Conservation (phyloP, 2,113 vertebrate genomes). For the Vidua macroura region DNA sequence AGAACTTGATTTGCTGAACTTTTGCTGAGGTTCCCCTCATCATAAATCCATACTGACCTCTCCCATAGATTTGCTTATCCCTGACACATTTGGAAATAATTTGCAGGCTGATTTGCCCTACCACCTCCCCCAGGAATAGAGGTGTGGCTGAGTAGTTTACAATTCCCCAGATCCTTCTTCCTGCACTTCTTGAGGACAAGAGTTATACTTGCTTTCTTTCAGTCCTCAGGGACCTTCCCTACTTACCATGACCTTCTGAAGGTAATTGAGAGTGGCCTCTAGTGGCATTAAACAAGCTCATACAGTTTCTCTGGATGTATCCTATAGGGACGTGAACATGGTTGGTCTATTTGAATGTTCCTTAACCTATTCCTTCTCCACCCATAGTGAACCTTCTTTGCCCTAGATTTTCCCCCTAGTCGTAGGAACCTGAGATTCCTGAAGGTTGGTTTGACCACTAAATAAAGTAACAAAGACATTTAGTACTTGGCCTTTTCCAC, state of each 20-base stretch:
- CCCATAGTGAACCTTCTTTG: background rate
- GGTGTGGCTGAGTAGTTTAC: background rate
- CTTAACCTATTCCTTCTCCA: background rate
- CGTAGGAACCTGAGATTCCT: background rate
- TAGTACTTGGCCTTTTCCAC: background rate
- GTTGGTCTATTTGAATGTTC: background rate
- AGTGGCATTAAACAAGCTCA: background rate
- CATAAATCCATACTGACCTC: background rate
- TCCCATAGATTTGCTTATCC: background rate
- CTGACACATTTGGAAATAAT: background rate
- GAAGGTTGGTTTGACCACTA: background rate
- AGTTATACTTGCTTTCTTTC: background rate
- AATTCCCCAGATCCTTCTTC: background rate
- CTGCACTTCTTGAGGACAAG: background rate
- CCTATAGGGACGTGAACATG: background rate
- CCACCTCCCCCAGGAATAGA: background rate
- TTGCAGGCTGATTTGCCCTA: background rate
- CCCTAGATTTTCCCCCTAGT: background rate
- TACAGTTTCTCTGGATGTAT: background rate
- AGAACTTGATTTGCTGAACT: background rate
- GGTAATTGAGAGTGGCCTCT: background rate
- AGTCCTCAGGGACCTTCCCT: background rate
- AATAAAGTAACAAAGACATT: background rate
- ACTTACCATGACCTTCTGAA: background rate
- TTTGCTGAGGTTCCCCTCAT: background rate